Conservation (phyloP, 2,797 vertebrate species). For the Malurus splendens region DNA sequence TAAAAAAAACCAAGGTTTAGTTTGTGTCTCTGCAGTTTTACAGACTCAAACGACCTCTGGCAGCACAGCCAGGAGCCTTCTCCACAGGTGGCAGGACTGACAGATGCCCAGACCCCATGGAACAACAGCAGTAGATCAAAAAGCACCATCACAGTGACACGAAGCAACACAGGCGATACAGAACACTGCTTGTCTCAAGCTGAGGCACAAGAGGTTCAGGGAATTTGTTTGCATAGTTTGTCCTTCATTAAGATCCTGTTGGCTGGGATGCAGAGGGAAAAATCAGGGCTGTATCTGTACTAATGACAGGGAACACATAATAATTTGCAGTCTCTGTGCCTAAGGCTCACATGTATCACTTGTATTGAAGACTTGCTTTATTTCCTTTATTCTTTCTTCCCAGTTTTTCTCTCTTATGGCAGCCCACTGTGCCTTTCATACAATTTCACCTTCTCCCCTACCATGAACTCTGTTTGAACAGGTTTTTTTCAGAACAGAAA, state of each 20-base stretch:
- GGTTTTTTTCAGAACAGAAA: not conserved
- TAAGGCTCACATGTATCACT: not conserved
- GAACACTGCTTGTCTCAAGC: not conserved
- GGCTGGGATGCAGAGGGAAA: not conserved
- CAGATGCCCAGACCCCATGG: not conserved
- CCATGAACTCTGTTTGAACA: not conserved
- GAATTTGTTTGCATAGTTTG: not conserved
- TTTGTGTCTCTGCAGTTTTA: not conserved
- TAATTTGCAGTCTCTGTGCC: not conserved
- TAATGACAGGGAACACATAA: not conserved
- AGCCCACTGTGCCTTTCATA: not conserved
- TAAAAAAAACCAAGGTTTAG: not conserved
- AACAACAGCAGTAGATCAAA: not conserved
- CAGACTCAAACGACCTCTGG: not conserved
- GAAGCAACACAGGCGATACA: not conserved
- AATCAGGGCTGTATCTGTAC: not conserved
- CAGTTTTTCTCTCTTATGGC: not conserved
- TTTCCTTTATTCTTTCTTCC: not conserved
- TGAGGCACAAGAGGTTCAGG: not conserved
- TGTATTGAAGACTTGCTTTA: not conserved
- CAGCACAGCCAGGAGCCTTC: not conserved
- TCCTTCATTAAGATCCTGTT: not conserved
- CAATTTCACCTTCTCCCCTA: not conserved
- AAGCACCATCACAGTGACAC: rapidly evolving
- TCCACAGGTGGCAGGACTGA: not conserved